Base-by-base conservation (phyloP, 1,140 invertebrate genomes). In the Neuroterus valhalla region DNA sequence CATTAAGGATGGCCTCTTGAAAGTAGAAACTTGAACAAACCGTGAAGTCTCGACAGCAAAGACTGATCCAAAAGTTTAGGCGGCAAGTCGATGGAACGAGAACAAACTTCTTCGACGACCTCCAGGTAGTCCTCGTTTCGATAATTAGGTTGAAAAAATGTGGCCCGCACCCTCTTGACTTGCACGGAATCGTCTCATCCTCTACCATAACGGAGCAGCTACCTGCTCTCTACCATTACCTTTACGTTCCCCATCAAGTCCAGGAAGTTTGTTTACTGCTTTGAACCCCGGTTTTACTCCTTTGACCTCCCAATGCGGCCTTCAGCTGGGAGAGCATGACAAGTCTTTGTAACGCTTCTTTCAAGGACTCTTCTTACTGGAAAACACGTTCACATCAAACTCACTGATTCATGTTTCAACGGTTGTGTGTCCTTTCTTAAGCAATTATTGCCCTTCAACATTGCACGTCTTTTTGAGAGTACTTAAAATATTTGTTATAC, bases 141-240 rank as follows among this genome's bases (percentile, higher is more conserved):
- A 87, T 87, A 87, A 87, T 86, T 87, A 87, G 86, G 81, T 87
- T 87, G 76, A 80, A 85, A 87, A 87, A 87, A 87, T 86, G 83
- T 81, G 82, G 76, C 75, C 81, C 70, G 71, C 73, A 52, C 72
- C 48, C 69, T 82, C 66, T 73, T 52, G 62, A 85, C 78, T 85
- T 81, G 73, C 72, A 69, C 75, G 81, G 72, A 81, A 78, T 66
- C 72, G 31, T 38, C 31, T 8, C 72, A 48, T 70, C 71, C 74
- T 62, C 55, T 72, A 45, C 72, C 45, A 72, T 76, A 78, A 77
- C 73, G 78, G 70, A 76, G 66, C 76, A 62, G 26, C 31, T 38
- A 12, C 52, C 11, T 42, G 11, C 14, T 23, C 21, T 62, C n/a
- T 62, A 23, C 68, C 23, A 23, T 66, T 23, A 50, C 43, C 67